These are phyloP conservation scores for Harpegnathos saltator DNA, from an alignment of 1,140 invertebrate species.

Conservation along the genomic window DNA sequence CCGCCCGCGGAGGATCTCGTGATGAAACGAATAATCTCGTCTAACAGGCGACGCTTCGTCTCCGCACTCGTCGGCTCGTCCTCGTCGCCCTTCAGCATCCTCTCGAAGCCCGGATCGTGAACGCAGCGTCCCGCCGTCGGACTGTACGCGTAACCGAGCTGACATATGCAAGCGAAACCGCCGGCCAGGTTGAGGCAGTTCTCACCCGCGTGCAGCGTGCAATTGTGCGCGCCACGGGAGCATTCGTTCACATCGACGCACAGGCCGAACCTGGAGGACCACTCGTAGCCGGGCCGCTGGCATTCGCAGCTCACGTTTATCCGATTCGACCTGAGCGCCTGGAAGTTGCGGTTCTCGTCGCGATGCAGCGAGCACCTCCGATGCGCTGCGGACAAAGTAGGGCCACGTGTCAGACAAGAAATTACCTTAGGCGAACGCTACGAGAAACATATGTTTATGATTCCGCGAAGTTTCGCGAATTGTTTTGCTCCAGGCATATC, in stretches of 20 bases:
- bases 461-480: too few relatives aligned
- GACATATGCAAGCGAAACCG: constrained; percentile 85
- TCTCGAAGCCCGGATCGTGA: constrained; percentile 46
- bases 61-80: constrained; percentile 29
- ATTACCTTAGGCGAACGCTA: too few relatives aligned
- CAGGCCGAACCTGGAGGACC: constrained; percentile 87
- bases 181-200: constrained; percentile 88
- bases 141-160: constrained; percentile 83
- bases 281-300: constrained; percentile 84
- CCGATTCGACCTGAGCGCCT: constrained; percentile 85
- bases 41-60: constrained; percentile 56
- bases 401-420: too few relatives aligned
- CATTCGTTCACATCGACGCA: constrained; percentile 90
- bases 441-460: too few relatives aligned
- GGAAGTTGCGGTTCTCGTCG: constrained; percentile 86
- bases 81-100: constrained; percentile 18
- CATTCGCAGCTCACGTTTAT: constrained; percentile 88
- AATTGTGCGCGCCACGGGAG: constrained; percentile 80
- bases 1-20: constrained; percentile 55
- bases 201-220: constrained; percentile 81
- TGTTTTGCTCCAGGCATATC: too few relatives aligned
- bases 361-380: constrained; percentile 84
- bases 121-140: constrained; percentile 71
- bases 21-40: constrained; percentile 58
- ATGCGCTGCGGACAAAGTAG: constrained; percentile 57